Evolutionary conservation across 2,888 invertebrate genomes (phyloP).

Genomic region (Callimorpha dominula): DNA sequence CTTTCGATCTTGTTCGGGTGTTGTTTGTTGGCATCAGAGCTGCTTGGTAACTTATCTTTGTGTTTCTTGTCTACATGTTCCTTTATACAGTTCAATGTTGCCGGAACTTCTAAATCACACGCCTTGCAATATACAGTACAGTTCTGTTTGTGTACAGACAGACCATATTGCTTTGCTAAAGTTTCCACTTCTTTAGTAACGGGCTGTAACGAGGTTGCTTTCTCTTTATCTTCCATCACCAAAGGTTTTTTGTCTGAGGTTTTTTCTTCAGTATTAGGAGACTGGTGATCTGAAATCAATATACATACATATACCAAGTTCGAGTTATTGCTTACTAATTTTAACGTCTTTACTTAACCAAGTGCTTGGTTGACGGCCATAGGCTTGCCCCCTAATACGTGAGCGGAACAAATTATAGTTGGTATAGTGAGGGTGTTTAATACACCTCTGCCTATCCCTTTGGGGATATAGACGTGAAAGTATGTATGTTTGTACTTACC

Average conservation of each 20-base stretch:
- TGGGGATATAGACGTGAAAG: too few relatives aligned
- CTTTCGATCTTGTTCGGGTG: neutral
- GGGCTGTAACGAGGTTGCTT: neutral
- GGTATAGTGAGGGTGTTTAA: too few relatives aligned
- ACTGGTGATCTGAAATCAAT: neutral
- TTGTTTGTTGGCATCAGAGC: neutral
- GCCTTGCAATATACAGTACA: slow-evolving; percentile 1
- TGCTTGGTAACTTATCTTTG: neutral
- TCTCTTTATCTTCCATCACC: neutral
- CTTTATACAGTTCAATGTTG: neutral
- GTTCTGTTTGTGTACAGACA: neutral
- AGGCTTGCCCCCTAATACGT: too few relatives aligned
- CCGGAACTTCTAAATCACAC: neutral
- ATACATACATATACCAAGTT: neutral
- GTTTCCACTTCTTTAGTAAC: neutral
- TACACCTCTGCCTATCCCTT: too few relatives aligned
- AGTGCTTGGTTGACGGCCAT: too few relatives aligned
- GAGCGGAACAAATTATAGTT: too few relatives aligned
- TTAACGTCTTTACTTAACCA: too few relatives aligned
- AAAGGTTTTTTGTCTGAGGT: slow-evolving; percentile 2
- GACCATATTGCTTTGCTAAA: neutral
- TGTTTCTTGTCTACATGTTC: slow-evolving; percentile 8
- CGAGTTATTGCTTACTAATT: too few relatives aligned
- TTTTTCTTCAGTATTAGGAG: slow-evolving; percentile 2
- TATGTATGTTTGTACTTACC: too few relatives aligned